Conservation (phyloP, 2,113 vertebrate genomes). For the Pampusana beccarii region DNA sequence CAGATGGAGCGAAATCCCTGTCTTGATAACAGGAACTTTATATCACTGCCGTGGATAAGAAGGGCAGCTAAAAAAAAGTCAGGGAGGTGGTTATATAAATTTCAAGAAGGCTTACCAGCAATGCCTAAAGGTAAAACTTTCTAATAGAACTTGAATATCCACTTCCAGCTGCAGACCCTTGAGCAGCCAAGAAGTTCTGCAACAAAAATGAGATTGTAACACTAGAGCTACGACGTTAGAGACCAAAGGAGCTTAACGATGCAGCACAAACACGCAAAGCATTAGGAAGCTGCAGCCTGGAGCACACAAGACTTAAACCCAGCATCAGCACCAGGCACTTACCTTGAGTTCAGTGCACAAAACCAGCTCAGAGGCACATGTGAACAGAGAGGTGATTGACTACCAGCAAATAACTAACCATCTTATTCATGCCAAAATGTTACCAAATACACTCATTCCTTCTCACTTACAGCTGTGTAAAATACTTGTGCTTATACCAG, state of each 20-base stretch:
- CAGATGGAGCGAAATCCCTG: slow-evolving; percentile 70
- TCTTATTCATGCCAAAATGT: neutral
- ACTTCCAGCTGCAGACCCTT: neutral
- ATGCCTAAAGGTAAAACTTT: slow-evolving; percentile 41
- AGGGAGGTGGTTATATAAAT: slow-evolving; percentile 49
- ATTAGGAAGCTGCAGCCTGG: neutral
- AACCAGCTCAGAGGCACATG: neutral
- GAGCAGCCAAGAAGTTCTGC: neutral
- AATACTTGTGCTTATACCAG: neutral
- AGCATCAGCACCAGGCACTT: neutral
- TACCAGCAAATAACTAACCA: neutral
- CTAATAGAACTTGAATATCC: neutral
- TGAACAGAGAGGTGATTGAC: neutral
- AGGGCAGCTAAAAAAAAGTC: slow-evolving; percentile 70
- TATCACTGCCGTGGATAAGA: slow-evolving; percentile 60
- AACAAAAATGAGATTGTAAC: neutral
- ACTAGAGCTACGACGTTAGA: neutral
- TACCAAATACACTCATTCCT: neutral
- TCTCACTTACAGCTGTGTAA: neutral
- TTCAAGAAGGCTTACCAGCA: slow-evolving; percentile 23
- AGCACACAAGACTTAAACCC: neutral
- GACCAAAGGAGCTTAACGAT: neutral
- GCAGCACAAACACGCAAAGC: neutral
- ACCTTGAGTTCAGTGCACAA: neutral
- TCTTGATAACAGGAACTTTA: slow-evolving; percentile 66